These are phyloP conservation scores for Geopemphigus sp. DNA, from an alignment of 1,140 invertebrate genomes.

Conservation along the genomic window DNA sequence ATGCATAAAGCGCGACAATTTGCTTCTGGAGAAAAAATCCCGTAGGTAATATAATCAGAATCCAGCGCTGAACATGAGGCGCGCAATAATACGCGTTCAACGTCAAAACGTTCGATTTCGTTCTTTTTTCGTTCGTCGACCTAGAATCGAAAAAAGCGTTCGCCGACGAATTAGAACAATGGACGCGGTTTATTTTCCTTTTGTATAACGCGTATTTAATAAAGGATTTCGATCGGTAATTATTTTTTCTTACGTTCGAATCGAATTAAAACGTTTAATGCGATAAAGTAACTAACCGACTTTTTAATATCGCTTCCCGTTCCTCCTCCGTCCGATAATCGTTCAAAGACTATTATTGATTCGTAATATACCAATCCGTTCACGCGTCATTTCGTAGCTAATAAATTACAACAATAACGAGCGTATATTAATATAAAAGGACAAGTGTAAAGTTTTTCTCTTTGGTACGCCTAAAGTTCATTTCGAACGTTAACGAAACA, in stretches of 20 bases:
- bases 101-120: background rate
- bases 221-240: background rate
- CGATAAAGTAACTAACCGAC: slow-evolving; percentile 8
- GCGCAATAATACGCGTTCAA: background rate
- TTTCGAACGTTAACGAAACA: no score
- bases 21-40: slow-evolving; percentile 13
- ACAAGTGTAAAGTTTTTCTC: no score
- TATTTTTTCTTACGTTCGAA: background rate
- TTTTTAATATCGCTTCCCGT: background rate
- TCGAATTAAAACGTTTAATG: slow-evolving; percentile 16
- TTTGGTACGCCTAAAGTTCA: no score
- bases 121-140: background rate
- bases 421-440: background rate
- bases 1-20: background rate
- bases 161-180: slow-evolving; percentile 9
- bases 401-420: slow-evolving; percentile 20
- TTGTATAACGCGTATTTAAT: slow-evolving; percentile 3
- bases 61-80: background rate
- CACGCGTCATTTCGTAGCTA: slow-evolving; percentile 18
- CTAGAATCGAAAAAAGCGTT: background rate
- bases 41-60: background rate
- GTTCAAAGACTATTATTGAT: background rate
- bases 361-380: background rate
- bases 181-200: background rate
- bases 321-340: slow-evolving; percentile 2